Base-by-base conservation (phyloP, 2,888 invertebrate species). In the Limnephilus marmoratus region DNA sequence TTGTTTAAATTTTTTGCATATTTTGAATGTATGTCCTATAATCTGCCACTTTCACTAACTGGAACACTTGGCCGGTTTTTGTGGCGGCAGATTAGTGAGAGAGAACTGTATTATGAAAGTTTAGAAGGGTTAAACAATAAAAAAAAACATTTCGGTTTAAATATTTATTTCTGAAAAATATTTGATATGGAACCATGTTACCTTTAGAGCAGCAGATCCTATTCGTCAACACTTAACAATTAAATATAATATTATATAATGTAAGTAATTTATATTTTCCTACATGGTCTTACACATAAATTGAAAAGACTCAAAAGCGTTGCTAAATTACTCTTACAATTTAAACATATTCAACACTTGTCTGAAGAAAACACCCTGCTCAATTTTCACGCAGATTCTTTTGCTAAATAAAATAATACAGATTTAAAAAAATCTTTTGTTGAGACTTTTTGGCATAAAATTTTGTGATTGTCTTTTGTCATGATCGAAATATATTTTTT, bases 151-250 rank as follows among this genome's bases (percentile, higher is more conserved):
- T 80, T 91, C 34, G 31, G 49, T 91, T 86, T 91, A 93, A 93
- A 93, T 93, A 92, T 93, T 93, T 93, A 93, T 93, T 93, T 93
- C 92, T 90, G 92, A 93, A 93, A 93, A 93, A 93, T 93, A 93
- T 93, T 93, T 93, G 93, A 93, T 93, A 93, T 93, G 93, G 93
- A 93, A 93, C 92, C 92, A 93, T 92, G 92, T 93, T 88, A 91
- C 90, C 53, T 92, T 87, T 93, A 93, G 92, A 93, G 92, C 85
- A 81, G 86, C 90, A 92, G 91, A 91, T 90, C 83, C 92, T 93
- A 92, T 91, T 90, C 68, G 82, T 93, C 93, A 93, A 93, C 93
- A 93, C 93, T 93, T 93, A 93, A 93, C 91, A 93, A 93, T 92
- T 90, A 93, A 53, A 92, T 92, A 90, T 53, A 68, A 92, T 45